These are phyloP conservation scores for Heliothis subflexa DNA, from an alignment of 1,140 invertebrate genomes.

Conservation along the genomic window DNA sequence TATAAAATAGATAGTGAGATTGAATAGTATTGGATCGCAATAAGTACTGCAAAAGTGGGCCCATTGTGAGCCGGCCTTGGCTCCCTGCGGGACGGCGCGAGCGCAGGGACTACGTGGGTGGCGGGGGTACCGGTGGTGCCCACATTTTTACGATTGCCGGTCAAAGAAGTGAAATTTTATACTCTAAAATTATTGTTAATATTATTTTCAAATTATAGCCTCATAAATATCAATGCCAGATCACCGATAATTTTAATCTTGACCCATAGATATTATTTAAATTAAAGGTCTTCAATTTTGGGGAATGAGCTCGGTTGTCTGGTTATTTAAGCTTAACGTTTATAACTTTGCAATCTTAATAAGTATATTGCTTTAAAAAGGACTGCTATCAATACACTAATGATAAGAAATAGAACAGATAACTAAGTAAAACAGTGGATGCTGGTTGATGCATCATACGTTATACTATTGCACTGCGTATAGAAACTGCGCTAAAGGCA, in stretches of 20 bases:
- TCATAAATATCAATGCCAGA: slow-evolving; percentile 27
- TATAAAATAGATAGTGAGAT: slow-evolving; percentile 78
- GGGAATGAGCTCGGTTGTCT: background rate
- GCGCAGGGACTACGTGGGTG: slow-evolving; percentile 65
- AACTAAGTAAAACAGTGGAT: slow-evolving; percentile 19
- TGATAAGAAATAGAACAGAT: background rate
- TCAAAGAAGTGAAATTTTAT: slow-evolving; percentile 44
- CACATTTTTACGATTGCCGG: slow-evolving; percentile 46
- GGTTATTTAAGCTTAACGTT: background rate
- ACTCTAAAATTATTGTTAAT: slow-evolving; percentile 26
- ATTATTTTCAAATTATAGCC: slow-evolving; percentile 33
- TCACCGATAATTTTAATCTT: slow-evolving; percentile 15
- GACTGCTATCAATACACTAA: too few relatives aligned
- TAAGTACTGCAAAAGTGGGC: slow-evolving; percentile 72
- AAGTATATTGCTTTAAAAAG: too few relatives aligned
- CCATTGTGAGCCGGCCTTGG: slow-evolving; percentile 77
- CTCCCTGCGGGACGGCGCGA: slow-evolving; percentile 62
- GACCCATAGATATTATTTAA: slow-evolving; percentile 9
- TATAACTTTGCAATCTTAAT: background rate
- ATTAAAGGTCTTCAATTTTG: slow-evolving; percentile 6
- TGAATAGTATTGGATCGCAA: slow-evolving; percentile 77
- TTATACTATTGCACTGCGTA: slow-evolving; percentile 43
- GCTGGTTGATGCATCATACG: slow-evolving; percentile 4
- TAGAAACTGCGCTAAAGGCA: slow-evolving; percentile 59
- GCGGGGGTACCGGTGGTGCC: slow-evolving; percentile 50